A percentile compares a stretch with the other conserved stretches of the same genome.
These are phyloP conservation scores for Tichodroma muraria DNA, from an alignment of 2,113 vertebrate genomes.

Conservation along the genomic window DNA sequence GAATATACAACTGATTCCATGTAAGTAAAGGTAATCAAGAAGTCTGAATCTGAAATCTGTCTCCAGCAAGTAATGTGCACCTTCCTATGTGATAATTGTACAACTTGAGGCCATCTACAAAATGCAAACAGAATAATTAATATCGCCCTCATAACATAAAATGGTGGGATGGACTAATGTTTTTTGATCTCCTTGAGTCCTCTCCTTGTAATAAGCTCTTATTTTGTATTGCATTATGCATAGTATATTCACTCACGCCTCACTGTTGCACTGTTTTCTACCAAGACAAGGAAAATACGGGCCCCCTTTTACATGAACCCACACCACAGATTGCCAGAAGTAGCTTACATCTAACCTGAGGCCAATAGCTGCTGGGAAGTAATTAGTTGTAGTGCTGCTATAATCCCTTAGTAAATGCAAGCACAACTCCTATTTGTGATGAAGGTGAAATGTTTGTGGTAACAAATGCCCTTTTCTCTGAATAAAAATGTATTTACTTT, in stretches of 20 bases:
- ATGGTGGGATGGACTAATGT: conserved; percentile 30
- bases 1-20: not conserved
- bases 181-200: conserved; percentile 30
- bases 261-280: not conserved
- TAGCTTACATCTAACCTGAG: conserved; percentile 67
- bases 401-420: conserved; percentile 71
- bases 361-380: conserved; percentile 72
- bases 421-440: conserved; percentile 63
- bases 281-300: not conserved
- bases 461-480: conserved; percentile 71
- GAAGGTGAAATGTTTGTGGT: conserved; percentile 74
- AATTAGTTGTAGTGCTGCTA: conserved; percentile 70
- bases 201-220: conserved; percentile 44
- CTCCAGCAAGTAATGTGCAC: not conserved
- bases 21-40: not conserved
- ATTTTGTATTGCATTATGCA: conserved; percentile 44
- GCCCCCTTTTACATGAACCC: conserved; percentile 36
- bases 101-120: not conserved
- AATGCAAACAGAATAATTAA: conserved; percentile 51
- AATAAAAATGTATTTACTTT: conserved; percentile 76
- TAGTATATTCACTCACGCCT: not conserved
- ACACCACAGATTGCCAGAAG: conserved; percentile 46
- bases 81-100: conserved; percentile 25
- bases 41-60: not conserved
- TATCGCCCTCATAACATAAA: conserved; percentile 25